Evolutionary conservation across 2,797 vertebrate species (phyloP).

Genomic region (Zalophus californianus): DNA sequence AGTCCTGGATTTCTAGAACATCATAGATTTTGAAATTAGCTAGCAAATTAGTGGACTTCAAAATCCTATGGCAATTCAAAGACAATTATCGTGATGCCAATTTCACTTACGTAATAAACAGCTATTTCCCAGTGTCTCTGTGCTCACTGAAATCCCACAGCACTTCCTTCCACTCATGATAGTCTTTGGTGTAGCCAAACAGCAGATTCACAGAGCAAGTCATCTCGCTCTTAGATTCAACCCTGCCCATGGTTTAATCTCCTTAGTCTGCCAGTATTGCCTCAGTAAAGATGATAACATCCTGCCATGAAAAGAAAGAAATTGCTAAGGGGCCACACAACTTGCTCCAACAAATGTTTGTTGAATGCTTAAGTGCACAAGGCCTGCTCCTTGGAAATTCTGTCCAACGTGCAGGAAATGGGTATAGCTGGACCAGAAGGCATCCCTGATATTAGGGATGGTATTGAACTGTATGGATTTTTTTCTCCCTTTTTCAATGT

Average conservation of each 20-base stretch:
- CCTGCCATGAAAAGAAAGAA: neutral
- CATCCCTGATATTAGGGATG: neutral
- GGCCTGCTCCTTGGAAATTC: neutral
- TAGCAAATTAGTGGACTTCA: neutral
- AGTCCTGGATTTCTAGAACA: neutral
- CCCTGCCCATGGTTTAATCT: neutral
- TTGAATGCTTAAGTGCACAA: neutral
- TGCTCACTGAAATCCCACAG: neutral
- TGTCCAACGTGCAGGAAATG: neutral
- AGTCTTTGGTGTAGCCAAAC: neutral
- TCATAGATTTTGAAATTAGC: neutral
- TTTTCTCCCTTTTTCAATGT: neutral
- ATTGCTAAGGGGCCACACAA: neutral
- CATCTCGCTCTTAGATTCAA: neutral
- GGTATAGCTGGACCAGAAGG: neutral
- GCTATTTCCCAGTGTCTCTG: neutral
- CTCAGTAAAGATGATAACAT: neutral
- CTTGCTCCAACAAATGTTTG: neutral
- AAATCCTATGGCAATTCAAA: neutral
- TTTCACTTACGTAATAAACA: neutral
- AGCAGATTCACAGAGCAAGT: neutral
- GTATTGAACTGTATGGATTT: neutral
- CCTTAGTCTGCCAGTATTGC: neutral
- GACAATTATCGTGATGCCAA: neutral
- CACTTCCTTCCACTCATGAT: neutral